Evolutionary conservation across 2,797 vertebrate genomes (phyloP), one percentile per base, ranked within the genome.

Genomic region (Psittacula derbiana): DNA sequence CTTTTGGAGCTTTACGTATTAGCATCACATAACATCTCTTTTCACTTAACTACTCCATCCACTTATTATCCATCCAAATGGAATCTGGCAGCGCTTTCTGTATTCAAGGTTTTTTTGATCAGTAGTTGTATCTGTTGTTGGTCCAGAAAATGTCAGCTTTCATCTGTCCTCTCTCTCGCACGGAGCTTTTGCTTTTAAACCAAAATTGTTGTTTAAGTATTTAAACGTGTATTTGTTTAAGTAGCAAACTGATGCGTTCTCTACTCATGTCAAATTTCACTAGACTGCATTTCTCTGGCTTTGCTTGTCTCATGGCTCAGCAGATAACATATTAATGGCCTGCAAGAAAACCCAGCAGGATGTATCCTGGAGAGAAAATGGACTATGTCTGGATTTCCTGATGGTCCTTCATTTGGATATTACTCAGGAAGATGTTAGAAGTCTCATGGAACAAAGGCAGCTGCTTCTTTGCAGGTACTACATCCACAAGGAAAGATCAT

Each of bases 91-190:
- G 46, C 4, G 3, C 57, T 95, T 91, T 67, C 80, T 23, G 11
- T 46, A 20, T 88, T 70, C 66, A 62, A 23, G 17, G 3, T 33
- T 86, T 92, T 88, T 96, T 90, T 38, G 50, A 86, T 96, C 55
- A 28, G 24, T 47, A 70, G 33, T 88, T 76, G 3, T 58, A 60
- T 88, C 61, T 92, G 64, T 83, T 87, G 71, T 50, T 15, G 12
- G 66, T 80, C 84, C 88, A 88, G 93, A 82, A 81, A 91, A 96
- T 41, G 71, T 92, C 86, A 94, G n/a, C 61, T 96, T 95, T 96
- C 70, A 66, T 83, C 71, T 93, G 71, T 74, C 78, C 38, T 86
- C 50, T 80, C 69, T 75, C 88, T 95, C 5, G 3, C 43, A 52
- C 2, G 16, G 18, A 86, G 30, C 30, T 90, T 91, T 91, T 79